Evolutionary conservation across 2,888 invertebrate genomes (phyloP).

Genomic region (Cepaea hortensis): DNA sequence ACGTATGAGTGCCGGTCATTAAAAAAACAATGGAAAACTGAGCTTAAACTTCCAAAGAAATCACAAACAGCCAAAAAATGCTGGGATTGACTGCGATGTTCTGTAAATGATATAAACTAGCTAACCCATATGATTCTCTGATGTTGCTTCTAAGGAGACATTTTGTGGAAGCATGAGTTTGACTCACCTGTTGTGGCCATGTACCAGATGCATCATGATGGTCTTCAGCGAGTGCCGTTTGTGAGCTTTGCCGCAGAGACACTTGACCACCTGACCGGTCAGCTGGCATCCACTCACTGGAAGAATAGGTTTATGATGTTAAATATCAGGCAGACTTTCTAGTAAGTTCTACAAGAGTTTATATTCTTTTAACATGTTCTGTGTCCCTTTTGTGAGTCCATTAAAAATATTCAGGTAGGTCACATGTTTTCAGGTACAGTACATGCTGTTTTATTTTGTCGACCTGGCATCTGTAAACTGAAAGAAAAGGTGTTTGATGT

Average conservation of each 20-base stretch:
- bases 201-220: constrained; percentile 80
- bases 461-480: no score
- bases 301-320: constrained; percentile 70
- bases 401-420: no score
- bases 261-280: constrained; percentile 77
- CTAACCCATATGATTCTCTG: not conserved
- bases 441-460: no score
- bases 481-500: no score
- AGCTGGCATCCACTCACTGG: constrained; percentile 70
- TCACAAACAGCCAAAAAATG: no score
- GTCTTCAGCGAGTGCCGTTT: constrained; percentile 89
- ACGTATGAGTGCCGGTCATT: no score
- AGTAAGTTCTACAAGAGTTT: constrained; percentile 61
- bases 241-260: constrained; percentile 92
- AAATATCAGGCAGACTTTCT: constrained; percentile 70
- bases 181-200: constrained; percentile 93
- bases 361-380: not conserved
- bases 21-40: no score
- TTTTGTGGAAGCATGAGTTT: constrained; percentile 91
- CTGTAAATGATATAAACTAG: no score
- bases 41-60: no score
- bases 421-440: no score
- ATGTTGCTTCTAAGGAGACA: constrained; percentile 78
- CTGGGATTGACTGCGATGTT: no score
- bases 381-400: not conserved